Evolutionary conservation across 2,888 invertebrate species (phyloP).

Genomic region (Piscicola geometra): DNA sequence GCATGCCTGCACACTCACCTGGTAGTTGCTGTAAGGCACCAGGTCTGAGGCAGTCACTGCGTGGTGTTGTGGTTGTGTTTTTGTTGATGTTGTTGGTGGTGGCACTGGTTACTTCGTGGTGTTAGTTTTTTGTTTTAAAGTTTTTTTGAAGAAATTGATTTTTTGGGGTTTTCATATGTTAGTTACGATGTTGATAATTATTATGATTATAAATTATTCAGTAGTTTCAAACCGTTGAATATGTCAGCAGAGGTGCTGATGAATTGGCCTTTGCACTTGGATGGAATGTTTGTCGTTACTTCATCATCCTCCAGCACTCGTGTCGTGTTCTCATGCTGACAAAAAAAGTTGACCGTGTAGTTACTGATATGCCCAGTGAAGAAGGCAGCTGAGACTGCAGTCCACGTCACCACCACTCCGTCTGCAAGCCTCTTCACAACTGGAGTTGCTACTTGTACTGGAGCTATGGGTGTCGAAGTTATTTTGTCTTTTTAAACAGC

Average conservation of each 20-base stretch:
- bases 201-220: too few species aligned
- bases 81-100: neutral
- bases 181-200: too few species aligned
- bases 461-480: too few species aligned
- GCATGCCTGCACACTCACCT: slow-evolving; percentile 50
- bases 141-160: too few species aligned
- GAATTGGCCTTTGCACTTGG: too few species aligned
- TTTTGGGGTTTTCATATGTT: too few species aligned
- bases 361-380: neutral
- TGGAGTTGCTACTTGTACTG: too few species aligned
- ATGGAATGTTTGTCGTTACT: neutral
- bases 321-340: neutral
- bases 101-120: too few species aligned
- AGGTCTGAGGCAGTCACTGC: slow-evolving; percentile 36
- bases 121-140: too few species aligned
- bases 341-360: neutral
- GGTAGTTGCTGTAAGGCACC: slow-evolving; percentile 51
- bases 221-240: neutral
- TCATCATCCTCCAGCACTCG: neutral
- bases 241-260: neutral
- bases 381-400: neutral
- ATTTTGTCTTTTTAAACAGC: too few species aligned
- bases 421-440: neutral
- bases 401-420: neutral
- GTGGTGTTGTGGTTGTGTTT: neutral